Evolutionary conservation across 2,797 vertebrate species (phyloP).

Genomic region (Acestrorhynchus altus): DNA sequence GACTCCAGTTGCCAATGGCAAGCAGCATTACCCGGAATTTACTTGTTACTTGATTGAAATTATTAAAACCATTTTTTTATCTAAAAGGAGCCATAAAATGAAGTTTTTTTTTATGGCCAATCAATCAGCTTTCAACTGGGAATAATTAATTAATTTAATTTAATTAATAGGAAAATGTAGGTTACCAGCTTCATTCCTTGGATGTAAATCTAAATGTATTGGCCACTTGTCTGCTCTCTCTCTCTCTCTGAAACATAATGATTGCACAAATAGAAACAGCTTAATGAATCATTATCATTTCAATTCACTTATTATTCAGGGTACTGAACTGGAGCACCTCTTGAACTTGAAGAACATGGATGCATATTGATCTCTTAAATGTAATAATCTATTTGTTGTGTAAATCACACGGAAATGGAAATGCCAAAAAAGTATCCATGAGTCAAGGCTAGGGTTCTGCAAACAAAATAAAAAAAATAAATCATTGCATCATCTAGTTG

Average conservation of each 20-base stretch:
- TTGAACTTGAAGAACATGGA: background rate
- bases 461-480: too few species aligned
- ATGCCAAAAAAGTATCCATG: too few species aligned
- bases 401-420: too few species aligned
- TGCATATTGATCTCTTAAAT: background rate
- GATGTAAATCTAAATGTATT: background rate
- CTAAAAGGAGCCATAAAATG: background rate
- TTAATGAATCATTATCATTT: background rate
- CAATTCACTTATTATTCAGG: background rate
- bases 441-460: too few species aligned
- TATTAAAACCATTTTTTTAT: too few species aligned
- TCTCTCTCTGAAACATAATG: background rate
- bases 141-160: too few species aligned
- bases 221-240: background rate
- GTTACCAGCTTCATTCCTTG: background rate
- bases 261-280: background rate
- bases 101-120: background rate
- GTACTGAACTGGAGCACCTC: background rate
- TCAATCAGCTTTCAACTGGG: background rate
- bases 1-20: too few species aligned
- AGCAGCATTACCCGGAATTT: too few species aligned
- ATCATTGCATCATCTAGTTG: background rate
- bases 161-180: background rate
- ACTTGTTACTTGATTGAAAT: too few species aligned
- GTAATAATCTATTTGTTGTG: background rate